These are phyloP conservation scores for Gavialis gangeticus DNA, from an alignment of 2,113 vertebrate species.

Conservation along the genomic window DNA sequence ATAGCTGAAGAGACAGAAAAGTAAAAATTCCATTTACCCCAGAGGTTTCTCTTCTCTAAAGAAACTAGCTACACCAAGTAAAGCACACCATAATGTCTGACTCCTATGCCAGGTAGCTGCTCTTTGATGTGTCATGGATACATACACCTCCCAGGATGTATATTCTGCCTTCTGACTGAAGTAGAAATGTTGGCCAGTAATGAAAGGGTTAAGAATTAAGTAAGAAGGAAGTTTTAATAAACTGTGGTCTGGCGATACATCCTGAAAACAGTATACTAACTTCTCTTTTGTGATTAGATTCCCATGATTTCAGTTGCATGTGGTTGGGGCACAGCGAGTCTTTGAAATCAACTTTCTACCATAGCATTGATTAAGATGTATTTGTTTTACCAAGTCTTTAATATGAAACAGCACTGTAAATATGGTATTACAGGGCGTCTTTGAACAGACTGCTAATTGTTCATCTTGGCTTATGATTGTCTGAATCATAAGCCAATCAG, in stretches of 20 bases:
- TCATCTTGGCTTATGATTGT: background rate
- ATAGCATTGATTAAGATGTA: background rate
- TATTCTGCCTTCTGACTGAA: background rate
- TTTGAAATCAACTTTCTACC: background rate
- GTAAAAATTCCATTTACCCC: background rate
- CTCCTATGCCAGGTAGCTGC: background rate
- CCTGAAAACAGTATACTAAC: background rate
- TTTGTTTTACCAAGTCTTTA: background rate
- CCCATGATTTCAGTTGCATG: background rate
- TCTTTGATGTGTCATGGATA: background rate
- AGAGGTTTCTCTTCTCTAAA: background rate
- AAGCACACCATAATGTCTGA: background rate
- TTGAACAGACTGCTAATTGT: background rate
- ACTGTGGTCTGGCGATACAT: accelerated
- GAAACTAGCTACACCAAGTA: background rate
- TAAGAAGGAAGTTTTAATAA: background rate
- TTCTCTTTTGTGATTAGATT: background rate
- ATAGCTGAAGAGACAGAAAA: background rate
- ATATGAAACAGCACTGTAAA: background rate
- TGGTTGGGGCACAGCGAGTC: background rate
- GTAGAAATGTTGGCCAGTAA: background rate
- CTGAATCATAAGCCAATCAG: no score
- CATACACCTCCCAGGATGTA: no score
- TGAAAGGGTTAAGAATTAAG: accelerated
- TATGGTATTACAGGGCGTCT: background rate